phyloP scores from a whole-genome alignment of 64 coral and sea anemone genomes.

The Montipora cactus region DNA sequence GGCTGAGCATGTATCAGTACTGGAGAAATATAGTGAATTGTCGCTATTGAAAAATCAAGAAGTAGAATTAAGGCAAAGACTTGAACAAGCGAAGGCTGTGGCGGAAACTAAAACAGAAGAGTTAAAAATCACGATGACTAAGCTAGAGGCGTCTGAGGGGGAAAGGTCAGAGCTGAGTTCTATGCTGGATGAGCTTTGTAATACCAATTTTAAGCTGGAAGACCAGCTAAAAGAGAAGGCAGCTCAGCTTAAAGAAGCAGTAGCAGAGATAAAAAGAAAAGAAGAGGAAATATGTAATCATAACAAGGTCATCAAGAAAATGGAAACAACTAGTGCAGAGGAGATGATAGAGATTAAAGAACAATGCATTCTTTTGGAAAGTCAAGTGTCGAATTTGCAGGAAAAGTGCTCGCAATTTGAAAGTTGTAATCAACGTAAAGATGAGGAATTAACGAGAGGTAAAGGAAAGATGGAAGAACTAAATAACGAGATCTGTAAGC shows the following conservation, averaged over 20 bases:
- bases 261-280: constrained; percentile 9
- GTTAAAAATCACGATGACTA: constrained; percentile 2
- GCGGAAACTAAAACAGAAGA: constrained; percentile 60
- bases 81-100: constrained; percentile 56
- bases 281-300: constrained; percentile 21
- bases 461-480: neutral
- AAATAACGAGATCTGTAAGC: neutral
- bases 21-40: constrained; percentile 44
- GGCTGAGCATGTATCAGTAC: constrained; percentile 37
- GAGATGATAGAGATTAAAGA: constrained; percentile 11
- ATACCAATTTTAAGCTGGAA: constrained; percentile 32
- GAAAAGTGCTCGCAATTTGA: constrained; percentile 18
- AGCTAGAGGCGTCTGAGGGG: constrained; percentile 18
- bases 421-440: neutral
- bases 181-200: constrained; percentile 41
- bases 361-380: neutral
- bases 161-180: constrained; percentile 47
- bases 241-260: constrained; percentile 5
- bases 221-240: constrained; percentile 29
- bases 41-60: constrained; percentile 35
- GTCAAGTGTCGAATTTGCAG: neutral
- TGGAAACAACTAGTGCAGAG: neutral
- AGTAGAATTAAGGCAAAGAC: constrained; percentile 21
- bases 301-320: neutral
- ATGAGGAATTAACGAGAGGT: neutral